A percentile compares a stretch with the other conserved stretches of the same genome.
Evolutionary conservation across 2,797 vertebrate genomes (phyloP).

Genomic region (Australoheros facetus): DNA sequence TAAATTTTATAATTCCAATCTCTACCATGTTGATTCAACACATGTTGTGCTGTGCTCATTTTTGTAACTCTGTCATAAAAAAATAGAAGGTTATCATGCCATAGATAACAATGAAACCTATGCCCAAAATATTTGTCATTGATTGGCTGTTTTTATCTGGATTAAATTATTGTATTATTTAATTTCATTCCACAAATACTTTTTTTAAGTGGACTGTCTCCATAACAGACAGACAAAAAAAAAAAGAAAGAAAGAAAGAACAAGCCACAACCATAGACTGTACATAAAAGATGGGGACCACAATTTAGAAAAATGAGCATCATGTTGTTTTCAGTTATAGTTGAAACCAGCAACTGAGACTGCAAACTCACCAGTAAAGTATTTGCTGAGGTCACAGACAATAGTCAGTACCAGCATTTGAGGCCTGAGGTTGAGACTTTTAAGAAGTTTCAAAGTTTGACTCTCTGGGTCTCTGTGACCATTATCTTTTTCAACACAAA

Average conservation of each 20-base stretch:
- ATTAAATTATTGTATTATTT: background rate
- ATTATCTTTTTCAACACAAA: background rate
- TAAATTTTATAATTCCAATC: background rate
- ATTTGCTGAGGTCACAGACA: too few species aligned
- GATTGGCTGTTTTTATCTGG: background rate
- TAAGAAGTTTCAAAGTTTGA: background rate
- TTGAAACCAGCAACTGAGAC: background rate
- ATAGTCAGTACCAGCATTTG: background rate
- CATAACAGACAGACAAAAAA: too few species aligned
- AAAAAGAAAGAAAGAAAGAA: background rate
- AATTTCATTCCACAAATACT: background rate
- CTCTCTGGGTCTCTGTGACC: background rate
- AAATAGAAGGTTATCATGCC: too few species aligned
- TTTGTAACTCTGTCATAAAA: background rate
- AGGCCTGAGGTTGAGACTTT: background rate
- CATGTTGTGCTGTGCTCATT: background rate
- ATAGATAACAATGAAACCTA: background rate
- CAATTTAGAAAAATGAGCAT: background rate
- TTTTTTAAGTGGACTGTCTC: too few species aligned
- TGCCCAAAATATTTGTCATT: background rate
- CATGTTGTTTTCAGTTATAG: background rate
- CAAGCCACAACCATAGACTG: background rate
- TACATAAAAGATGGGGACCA: background rate
- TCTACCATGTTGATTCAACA: background rate
- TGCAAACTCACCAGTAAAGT: fast-evolving